phyloP scores from a whole-genome alignment of 2,888 invertebrate genomes.

The Drosophila macrospina region DNA sequence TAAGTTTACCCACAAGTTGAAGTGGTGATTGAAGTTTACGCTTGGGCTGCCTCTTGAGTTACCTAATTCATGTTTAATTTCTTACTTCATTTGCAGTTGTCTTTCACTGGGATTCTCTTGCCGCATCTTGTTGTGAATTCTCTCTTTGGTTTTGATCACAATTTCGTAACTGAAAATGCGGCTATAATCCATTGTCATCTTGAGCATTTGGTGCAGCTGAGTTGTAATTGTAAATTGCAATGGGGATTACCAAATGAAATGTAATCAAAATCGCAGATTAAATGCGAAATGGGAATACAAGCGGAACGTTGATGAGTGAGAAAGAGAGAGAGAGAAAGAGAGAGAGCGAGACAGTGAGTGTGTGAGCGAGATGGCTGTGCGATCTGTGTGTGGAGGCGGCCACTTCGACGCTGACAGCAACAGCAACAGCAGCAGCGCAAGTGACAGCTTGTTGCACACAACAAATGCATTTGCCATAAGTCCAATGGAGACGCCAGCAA shows the following conservation, averaged over 20 bases:
- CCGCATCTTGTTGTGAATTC: neutral
- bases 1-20: neutral
- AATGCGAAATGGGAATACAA: constrained; percentile 19
- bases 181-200: constrained; percentile 18
- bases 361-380: constrained; percentile 1
- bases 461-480: constrained; percentile 63
- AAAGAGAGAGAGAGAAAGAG: neutral
- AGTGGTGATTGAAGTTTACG: neutral
- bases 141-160: neutral
- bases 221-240: constrained; percentile 42
- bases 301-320: too few relatives aligned
- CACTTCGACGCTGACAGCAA: constrained; percentile 3
- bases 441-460: constrained; percentile 60
- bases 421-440: constrained; percentile 7
- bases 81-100: neutral
- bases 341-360: neutral
- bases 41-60: neutral
- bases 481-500: constrained; percentile 35
- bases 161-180: constrained; percentile 4
- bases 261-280: constrained; percentile 33
- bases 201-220: constrained; percentile 18
- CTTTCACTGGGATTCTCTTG: neutral
- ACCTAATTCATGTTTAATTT: neutral
- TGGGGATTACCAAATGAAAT: constrained; percentile 33
- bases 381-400: constrained; percentile 3